These are phyloP conservation scores for Eudasyphora cyanicolor DNA, from an alignment of 2,888 invertebrate species.

Conservation along the genomic window DNA sequence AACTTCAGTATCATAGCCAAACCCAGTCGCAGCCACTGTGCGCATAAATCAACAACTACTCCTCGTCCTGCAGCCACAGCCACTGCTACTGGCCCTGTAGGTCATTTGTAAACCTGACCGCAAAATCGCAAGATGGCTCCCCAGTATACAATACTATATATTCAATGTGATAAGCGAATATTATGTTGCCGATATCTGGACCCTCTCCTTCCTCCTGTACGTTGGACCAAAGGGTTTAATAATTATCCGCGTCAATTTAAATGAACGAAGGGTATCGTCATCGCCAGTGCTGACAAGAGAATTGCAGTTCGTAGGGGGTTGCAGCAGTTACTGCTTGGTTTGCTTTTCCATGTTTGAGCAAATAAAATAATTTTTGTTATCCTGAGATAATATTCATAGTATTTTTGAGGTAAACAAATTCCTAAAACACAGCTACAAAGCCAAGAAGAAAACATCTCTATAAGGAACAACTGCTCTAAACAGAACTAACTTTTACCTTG, in stretches of 20 bases:
- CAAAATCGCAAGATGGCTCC: not conserved
- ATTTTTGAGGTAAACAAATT: too few relatives aligned
- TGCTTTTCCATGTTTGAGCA: not conserved
- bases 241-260: not conserved
- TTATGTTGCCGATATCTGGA: not conserved
- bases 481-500: too few relatives aligned
- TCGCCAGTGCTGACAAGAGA: not conserved
- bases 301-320: not conserved
- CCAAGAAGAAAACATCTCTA: too few relatives aligned
- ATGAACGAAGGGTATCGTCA: not conserved
- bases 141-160: too few relatives aligned
- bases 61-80: not conserved
- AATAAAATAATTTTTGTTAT: not conserved
- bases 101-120: not conserved
- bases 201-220: too few relatives aligned
- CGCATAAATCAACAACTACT: not conserved
- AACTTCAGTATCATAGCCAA: too few relatives aligned
- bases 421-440: too few relatives aligned
- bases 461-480: too few relatives aligned
- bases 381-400: too few relatives aligned
- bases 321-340: not conserved
- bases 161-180: not conserved
- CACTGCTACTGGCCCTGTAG: not conserved
- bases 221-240: not conserved
- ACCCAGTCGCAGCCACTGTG: constrained; percentile 8